Evolutionary conservation across 2,113 vertebrate genomes (phyloP).

Genomic region (Phylloscopus whistleri): DNA sequence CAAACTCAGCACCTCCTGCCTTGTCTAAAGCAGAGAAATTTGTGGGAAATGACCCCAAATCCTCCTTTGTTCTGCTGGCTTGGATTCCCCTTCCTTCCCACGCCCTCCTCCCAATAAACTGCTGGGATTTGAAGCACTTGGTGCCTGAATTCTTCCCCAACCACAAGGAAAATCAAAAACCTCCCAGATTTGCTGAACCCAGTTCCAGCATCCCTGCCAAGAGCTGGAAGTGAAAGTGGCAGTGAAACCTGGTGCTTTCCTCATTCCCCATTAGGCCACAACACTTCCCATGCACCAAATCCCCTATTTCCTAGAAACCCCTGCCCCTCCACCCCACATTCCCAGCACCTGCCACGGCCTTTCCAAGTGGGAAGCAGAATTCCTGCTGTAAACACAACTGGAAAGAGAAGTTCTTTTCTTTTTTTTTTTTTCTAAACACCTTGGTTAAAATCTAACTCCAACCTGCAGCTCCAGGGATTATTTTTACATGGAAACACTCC

Average conservation of each 20-base stretch:
- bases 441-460: background rate
- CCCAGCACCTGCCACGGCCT: background rate
- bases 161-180: background rate
- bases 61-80: background rate
- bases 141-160: background rate
- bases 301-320: background rate
- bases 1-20: background rate
- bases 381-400: background rate
- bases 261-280: background rate
- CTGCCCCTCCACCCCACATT: background rate
- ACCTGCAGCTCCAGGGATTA: background rate
- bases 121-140: background rate
- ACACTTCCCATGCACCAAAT: accelerated
- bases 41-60: background rate
- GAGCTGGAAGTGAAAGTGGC: background rate
- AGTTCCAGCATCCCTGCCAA: background rate
- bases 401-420: background rate
- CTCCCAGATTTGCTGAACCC: too few relatives aligned
- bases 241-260: accelerated
- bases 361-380: background rate
- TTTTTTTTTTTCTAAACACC: background rate
- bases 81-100: background rate
- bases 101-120: background rate
- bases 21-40: background rate
- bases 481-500: background rate